phyloP scores from a whole-genome alignment of 1,140 invertebrate species.

The Ephestia elutella region DNA sequence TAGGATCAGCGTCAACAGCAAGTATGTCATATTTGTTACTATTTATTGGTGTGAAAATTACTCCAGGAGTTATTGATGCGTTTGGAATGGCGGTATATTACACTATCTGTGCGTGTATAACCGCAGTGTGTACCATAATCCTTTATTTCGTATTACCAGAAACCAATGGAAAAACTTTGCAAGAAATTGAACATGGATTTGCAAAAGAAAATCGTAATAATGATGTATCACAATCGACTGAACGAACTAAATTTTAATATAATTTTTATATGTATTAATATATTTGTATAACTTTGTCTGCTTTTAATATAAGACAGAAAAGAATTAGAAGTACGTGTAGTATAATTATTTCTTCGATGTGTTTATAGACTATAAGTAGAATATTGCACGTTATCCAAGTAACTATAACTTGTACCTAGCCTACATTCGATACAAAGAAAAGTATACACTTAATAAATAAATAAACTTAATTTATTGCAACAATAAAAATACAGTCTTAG shows the following conservation, averaged over 20 bases:
- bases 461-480: not conserved
- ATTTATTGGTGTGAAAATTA: constrained; percentile 41
- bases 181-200: constrained; percentile 69
- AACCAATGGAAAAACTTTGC: constrained; percentile 76
- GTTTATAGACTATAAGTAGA: too few relatives aligned
- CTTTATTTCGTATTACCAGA: constrained; percentile 76
- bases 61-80: constrained; percentile 24
- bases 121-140: constrained; percentile 64
- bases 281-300: too few relatives aligned
- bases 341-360: too few relatives aligned
- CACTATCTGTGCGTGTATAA: constrained; percentile 23
- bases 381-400: too few relatives aligned
- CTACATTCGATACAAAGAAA: not conserved
- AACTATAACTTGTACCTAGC: too few relatives aligned
- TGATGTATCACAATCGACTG: not conserved
- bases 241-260: not conserved
- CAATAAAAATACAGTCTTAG: not conserved
- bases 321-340: too few relatives aligned
- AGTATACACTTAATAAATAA: not conserved
- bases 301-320: too few relatives aligned
- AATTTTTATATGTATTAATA: too few relatives aligned
- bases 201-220: not conserved
- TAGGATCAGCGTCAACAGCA: constrained; percentile 36
- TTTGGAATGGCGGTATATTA: constrained; percentile 31
- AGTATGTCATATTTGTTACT: constrained; percentile 29